These are phyloP conservation scores for Myrmophylax atrothorax DNA, from an alignment of 2,113 vertebrate species.

Conservation along the genomic window DNA sequence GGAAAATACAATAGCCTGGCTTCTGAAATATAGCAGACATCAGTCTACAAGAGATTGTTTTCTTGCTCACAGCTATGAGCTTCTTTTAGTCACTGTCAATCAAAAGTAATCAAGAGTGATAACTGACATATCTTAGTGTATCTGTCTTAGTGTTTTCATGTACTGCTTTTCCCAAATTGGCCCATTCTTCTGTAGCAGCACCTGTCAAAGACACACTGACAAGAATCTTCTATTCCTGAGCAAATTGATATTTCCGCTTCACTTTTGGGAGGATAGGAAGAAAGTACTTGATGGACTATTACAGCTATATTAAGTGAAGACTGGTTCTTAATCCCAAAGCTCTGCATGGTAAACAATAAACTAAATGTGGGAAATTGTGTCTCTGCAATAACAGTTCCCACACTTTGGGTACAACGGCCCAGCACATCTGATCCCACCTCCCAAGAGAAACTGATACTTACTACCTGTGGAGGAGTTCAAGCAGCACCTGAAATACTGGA, in stretches of 20 bases:
- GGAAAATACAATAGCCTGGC: not conserved
- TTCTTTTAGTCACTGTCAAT: not conserved
- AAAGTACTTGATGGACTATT: not conserved
- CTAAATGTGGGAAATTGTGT: not conserved
- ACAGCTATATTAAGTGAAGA: not conserved
- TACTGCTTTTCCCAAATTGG: not conserved
- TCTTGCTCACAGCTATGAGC: not conserved
- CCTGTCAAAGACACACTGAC: not conserved
- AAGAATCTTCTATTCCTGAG: not conserved
- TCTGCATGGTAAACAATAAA: not conserved
- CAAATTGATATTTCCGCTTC: not conserved
- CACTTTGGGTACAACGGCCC: not conserved
- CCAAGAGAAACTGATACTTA: not conserved
- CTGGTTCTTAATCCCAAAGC: fast-evolving
- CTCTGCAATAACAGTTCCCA: not conserved
- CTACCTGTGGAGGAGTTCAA: not conserved
- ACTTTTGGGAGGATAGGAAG: not conserved
- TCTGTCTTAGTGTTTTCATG: not conserved
- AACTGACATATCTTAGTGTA: not conserved
- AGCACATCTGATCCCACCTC: not conserved
- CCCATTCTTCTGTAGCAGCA: not conserved
- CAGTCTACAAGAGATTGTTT: not conserved
- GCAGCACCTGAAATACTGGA: not conserved
- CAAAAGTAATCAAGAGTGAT: not conserved
- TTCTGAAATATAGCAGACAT: not conserved